These are phyloP conservation scores for Drosophila picticornis DNA, from an alignment of 2,888 invertebrate genomes.

Conservation along the genomic window DNA sequence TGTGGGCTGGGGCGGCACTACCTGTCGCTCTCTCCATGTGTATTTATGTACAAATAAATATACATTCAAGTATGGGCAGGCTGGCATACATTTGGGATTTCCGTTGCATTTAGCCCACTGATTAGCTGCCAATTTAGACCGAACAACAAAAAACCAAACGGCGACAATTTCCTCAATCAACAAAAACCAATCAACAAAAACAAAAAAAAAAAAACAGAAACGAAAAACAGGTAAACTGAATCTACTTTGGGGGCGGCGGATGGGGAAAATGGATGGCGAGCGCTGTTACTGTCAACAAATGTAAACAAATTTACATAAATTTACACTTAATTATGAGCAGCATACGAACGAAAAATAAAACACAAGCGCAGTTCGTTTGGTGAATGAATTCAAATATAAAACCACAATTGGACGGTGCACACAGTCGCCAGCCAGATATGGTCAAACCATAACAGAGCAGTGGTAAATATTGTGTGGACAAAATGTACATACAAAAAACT, in stretches of 20 bases:
- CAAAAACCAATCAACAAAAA: conserved; percentile 56
- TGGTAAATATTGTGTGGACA: not conserved
- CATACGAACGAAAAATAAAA: conserved; percentile 16
- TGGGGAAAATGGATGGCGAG: conserved; percentile 11
- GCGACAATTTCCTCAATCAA: conserved; percentile 78
- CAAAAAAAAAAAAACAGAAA: conserved; percentile 8
- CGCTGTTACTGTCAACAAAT: conserved; percentile 8
- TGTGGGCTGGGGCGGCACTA: conserved; percentile 48
- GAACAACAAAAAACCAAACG: conserved; percentile 40
- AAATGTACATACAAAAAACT: not conserved
- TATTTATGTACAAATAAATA: conserved; percentile 3
- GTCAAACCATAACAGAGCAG: conserved; percentile 1
- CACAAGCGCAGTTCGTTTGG: conserved; percentile 10
- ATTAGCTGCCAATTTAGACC: conserved; percentile 72
- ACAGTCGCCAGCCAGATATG: conserved; percentile 24
- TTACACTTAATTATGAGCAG: conserved; percentile 75
- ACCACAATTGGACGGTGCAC: not conserved
- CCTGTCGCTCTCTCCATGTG: not conserved
- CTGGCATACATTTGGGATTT: conserved; percentile 60
- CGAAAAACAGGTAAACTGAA: conserved; percentile 44
- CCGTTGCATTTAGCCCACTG: conserved; percentile 73
- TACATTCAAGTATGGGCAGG: conserved; percentile 17
- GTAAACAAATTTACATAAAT: conserved; percentile 70
- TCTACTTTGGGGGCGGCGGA: conserved; percentile 41
- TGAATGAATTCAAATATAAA: conserved; percentile 30